These are phyloP conservation scores for Cricetomys ansorgei DNA, from an alignment of 2,113 vertebrate genomes.

Conservation along the genomic window DNA sequence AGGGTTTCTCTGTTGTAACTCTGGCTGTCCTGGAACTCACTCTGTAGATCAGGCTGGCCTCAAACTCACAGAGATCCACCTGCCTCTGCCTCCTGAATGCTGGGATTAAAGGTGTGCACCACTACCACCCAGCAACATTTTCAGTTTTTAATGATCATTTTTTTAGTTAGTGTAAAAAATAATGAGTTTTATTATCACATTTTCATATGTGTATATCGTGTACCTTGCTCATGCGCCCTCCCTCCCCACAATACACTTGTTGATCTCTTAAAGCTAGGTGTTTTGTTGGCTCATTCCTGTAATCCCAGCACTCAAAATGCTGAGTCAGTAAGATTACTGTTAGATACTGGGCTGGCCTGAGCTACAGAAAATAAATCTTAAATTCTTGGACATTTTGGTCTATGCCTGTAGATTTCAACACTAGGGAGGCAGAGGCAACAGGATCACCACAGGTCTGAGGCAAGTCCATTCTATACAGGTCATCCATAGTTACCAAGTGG, in stretches of 20 bases:
- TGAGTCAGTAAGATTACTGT: neutral
- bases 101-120: no score
- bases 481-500: neutral
- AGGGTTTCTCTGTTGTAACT: no score
- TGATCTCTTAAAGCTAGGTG: neutral
- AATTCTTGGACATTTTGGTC: neutral
- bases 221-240: neutral
- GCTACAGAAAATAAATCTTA: neutral
- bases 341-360: neutral
- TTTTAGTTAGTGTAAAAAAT: neutral
- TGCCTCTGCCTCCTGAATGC: no score
- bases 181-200: neutral
- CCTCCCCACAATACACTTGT: neutral
- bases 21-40: no score
- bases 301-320: neutral
- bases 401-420: neutral
- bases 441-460: neutral
- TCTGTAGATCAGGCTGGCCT: no score
- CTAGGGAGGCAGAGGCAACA: neutral
- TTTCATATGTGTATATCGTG: neutral
- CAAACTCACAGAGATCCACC: no score
- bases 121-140: no score
- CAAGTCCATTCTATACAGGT: neutral
- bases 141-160: neutral
- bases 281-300: neutral